A percentile compares a stretch with the other conserved stretches of the same genome.
Evolutionary conservation across 2,797 vertebrate species (phyloP).

Genomic region (Lepus townsendii): DNA sequence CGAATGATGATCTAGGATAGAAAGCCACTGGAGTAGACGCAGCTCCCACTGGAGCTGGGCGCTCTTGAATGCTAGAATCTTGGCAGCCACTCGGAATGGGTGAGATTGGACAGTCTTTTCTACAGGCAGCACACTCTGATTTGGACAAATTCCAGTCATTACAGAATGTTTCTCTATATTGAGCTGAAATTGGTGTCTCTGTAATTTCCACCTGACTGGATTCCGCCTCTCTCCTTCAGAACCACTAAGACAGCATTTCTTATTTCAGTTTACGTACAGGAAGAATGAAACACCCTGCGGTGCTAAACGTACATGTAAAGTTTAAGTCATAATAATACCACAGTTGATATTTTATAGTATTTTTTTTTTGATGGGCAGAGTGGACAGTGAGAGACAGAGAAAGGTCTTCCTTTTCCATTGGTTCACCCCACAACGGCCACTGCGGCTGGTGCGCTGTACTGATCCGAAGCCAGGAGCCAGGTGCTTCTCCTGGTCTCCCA

Average conservation of each 20-base stretch:
- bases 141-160: background rate
- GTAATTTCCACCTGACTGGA: background rate
- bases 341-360: background rate
- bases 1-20: background rate
- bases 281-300: background rate
- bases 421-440: too few species aligned
- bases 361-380: too few species aligned
- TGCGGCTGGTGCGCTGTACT: too few species aligned
- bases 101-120: background rate
- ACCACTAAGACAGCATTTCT: background rate
- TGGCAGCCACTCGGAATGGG: background rate
- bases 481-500: too few species aligned
- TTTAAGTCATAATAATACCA: background rate
- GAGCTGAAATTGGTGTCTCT: background rate
- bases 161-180: background rate
- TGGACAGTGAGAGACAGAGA: too few species aligned
- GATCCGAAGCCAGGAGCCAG: too few species aligned
- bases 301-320: background rate
- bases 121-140: background rate
- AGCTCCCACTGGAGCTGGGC: background rate
- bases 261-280: background rate
- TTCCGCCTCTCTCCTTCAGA: background rate
- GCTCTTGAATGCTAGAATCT: background rate
- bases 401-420: too few species aligned
- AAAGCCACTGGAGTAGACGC: background rate